Evolutionary conservation across 2,113 vertebrate genomes (phyloP), one percentile per base, ranked within the genome.

Genomic region (Numenius arquata): DNA sequence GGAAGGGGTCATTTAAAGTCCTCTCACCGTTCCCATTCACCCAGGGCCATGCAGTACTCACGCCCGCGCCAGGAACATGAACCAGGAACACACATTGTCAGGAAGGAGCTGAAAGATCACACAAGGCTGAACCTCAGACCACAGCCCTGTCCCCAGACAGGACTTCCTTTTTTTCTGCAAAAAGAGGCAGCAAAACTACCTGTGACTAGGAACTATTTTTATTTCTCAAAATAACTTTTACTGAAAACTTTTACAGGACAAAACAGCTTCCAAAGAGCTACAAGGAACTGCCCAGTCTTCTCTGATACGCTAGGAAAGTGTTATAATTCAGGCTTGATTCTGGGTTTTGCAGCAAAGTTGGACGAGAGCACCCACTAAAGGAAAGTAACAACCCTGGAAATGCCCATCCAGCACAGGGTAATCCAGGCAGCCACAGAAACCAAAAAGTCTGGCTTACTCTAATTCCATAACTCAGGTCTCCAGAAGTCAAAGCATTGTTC

Each of bases 21-120:
- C 2, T 6, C n/a, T 58, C 55, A 45, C 47, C 15, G 7, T 19
- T 53, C 79, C 32, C 38, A 19, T 30, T 40, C 59, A n/a, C 55
- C 30, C 48, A 41, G 36, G 34, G 36, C 38, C 66, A 5, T 2
- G 1, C 11, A 14, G 38, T 26, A 38, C 65, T 61, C 22, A 62
- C 1, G 0, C 15, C 48, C 3, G 2, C 23, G 7, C n/a, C 12
- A 19, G 23, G 48, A 85, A 38, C 21, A 25, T 1, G 4, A 32
- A 11, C 11, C 4, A 2, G n/a, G 25, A 85, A 56, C 30, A 34
- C 4, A 1, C 14, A 13, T 8, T 7, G 3, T 2, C 15, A 67
- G 79, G 32, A 66, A 25, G 38, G 12, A 65, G 32, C 10, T 17
- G 8, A 45, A 65, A 61, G 29, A 11, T n/a, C 47, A 34, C 5